Conservation (phyloP, 2,888 invertebrate genomes). For the Metopia argyrocephala region DNA sequence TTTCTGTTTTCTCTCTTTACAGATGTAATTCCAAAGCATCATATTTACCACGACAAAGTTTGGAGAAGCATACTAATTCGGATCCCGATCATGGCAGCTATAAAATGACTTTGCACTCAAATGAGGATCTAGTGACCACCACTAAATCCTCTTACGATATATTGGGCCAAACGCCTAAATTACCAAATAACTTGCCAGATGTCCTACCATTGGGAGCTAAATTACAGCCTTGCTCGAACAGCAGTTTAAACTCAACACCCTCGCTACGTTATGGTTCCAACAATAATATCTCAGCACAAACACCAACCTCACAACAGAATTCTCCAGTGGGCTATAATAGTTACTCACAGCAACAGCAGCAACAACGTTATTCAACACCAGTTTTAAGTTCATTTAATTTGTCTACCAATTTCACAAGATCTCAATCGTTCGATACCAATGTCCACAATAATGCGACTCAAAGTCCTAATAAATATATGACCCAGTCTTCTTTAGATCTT, state of each 20-base stretch:
- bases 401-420: constrained; percentile 72
- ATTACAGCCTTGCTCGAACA: constrained; percentile 73
- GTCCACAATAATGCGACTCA: constrained; percentile 67
- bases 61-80: constrained; percentile 81
- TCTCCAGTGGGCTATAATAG: constrained; percentile 17
- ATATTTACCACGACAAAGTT: constrained; percentile 85
- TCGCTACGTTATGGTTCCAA: constrained; percentile 76
- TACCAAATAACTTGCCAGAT: constrained; percentile 80
- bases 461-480: constrained; percentile 74
- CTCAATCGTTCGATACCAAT: constrained; percentile 76
- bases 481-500: constrained; percentile 77
- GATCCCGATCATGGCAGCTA: constrained; percentile 87
- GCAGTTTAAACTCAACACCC: constrained; percentile 67
- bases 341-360: constrained; percentile 46
- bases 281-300: constrained; percentile 72
- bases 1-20: constrained; percentile 71
- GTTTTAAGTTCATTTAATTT: constrained; percentile 68
- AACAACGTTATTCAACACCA: constrained; percentile 73
- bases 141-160: constrained; percentile 70
- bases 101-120: constrained; percentile 86
- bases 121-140: constrained; percentile 78
- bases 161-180: constrained; percentile 69
- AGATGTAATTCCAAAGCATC: constrained; percentile 89
- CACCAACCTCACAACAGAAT: constrained; percentile 62
- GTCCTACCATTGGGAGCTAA: constrained; percentile 81